phyloP scores from a whole-genome alignment of 2,113 vertebrate genomes.

The Fregetta grallaria region DNA sequence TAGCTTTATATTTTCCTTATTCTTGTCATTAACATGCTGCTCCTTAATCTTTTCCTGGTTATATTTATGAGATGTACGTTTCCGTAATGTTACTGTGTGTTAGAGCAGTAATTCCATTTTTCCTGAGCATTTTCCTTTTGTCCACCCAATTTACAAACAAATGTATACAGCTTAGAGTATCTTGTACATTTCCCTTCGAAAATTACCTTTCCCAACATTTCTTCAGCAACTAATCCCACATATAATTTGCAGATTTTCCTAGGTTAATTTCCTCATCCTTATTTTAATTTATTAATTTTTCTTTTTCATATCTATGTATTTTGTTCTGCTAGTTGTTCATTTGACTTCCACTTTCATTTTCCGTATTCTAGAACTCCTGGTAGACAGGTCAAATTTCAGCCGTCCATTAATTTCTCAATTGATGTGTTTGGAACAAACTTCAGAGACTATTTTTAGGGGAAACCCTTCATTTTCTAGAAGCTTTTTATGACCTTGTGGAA shows the following conservation, averaged over 20 bases:
- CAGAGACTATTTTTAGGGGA: not conserved
- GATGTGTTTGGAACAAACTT: not conserved
- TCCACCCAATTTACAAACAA: slow-evolving; percentile 63
- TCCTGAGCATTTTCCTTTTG: slow-evolving; percentile 57
- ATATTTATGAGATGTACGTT: not conserved
- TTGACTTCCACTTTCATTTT: slow-evolving; percentile 7
- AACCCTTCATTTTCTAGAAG: not conserved
- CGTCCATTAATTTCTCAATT: not conserved
- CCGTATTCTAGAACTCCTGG: not conserved
- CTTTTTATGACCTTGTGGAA: slow-evolving; percentile 6
- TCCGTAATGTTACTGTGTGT: slow-evolving; percentile 13
- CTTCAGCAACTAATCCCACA: slow-evolving; percentile 53
- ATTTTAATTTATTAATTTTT: not conserved
- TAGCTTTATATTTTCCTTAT: slow-evolving; percentile 48
- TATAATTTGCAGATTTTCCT: slow-evolving; percentile 31
- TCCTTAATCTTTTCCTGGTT: slow-evolving; percentile 46
- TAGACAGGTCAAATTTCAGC: slow-evolving; percentile 53
- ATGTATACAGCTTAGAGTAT: slow-evolving; percentile 63
- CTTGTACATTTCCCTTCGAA: slow-evolving; percentile 27
- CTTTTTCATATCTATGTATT: not conserved
- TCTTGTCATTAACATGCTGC: slow-evolving; percentile 50
- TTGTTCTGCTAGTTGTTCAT: not conserved
- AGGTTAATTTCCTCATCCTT: slow-evolving; percentile 30
- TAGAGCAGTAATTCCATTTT: slow-evolving; percentile 51
- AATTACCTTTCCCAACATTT: slow-evolving; percentile 20